Evolutionary conservation across 2,113 vertebrate genomes (phyloP), one percentile per base, ranked within the genome.

Genomic region (Brevimyrus niger): DNA sequence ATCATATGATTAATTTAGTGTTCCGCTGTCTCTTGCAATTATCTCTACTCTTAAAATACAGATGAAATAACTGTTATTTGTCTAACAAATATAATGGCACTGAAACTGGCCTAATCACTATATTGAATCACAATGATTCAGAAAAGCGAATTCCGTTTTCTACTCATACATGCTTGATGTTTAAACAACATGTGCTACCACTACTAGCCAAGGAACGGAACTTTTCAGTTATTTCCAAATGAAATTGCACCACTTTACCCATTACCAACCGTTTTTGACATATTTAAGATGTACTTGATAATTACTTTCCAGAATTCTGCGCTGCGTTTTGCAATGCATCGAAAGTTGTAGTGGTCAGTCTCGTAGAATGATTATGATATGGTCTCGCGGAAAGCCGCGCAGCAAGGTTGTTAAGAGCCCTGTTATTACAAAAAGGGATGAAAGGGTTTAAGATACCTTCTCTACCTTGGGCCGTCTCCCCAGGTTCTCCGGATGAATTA

Each of bases 401-500:
- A 55, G 88, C 46, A 50, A 76, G 80, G 69, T 86, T 80, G 89
- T 88, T 88, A 88, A 86, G 87, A 83, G 53, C 44, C 83, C 87
- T 47, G 50, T 90, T 84, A 91, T 89, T 91, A 91, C 83, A 92
- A 91, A 93, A 88, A 82, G 46, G 89, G 89, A 90, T 90, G 89
- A 89, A 89, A 90, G 89, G 88, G 55, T 92, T 58, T 73, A 88
- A 84, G 10, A 88, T 47, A 23, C 42, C 85, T 92, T 15, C 87
- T 44, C 90, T 89, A 69, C 91, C 89, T 51, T 19, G 89, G 80
- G 91, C 92, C 89, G 35, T 89, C 88, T 92, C 92, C 90, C 86
- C 89, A 44, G 90, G 91, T 91, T 92, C 90, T 82, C 89, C 87
- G 90, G 92, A 93, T 92, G 92, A 93, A 94, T 94, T 87, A 87